Evolutionary conservation across 2,888 invertebrate genomes (phyloP).

Genomic region (Eilema sororculum): DNA sequence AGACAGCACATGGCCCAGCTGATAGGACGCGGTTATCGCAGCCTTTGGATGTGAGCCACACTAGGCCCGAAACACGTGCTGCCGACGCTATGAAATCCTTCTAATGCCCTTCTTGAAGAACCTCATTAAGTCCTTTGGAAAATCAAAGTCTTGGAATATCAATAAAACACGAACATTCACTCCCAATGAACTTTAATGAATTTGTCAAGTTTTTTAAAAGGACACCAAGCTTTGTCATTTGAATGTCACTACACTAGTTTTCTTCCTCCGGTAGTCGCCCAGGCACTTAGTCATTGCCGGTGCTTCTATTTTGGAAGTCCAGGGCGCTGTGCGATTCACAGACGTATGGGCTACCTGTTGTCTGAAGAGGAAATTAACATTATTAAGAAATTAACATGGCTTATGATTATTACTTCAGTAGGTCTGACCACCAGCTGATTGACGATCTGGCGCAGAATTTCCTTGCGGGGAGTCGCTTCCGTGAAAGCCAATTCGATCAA

Average conservation of each 20-base stretch:
- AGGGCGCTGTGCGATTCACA: constrained; percentile 4
- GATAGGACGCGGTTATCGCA: too few species aligned
- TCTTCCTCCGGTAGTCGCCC: neutral
- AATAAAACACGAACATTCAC: neutral
- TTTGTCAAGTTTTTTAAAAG: neutral
- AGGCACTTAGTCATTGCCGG: neutral
- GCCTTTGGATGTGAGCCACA: too few species aligned
- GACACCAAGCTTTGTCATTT: neutral
- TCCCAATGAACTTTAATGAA: neutral
- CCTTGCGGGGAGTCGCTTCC: neutral
- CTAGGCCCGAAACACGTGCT: too few species aligned
- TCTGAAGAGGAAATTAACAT: neutral
- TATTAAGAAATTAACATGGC: neutral
- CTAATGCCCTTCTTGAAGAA: too few species aligned
- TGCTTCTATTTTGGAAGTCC: neutral
- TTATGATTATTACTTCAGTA: neutral
- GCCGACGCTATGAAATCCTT: too few species aligned
- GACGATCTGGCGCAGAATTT: too few species aligned
- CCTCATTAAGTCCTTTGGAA: too few species aligned
- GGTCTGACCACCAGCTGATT: too few species aligned
- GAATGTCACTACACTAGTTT: neutral
- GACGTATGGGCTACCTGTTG: neutral
- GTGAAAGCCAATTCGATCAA: neutral
- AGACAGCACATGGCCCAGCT: too few species aligned
- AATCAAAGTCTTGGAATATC: too few species aligned